Evolutionary conservation across 2,797 vertebrate species (phyloP).

Genomic region (Argyrosomus regius): DNA sequence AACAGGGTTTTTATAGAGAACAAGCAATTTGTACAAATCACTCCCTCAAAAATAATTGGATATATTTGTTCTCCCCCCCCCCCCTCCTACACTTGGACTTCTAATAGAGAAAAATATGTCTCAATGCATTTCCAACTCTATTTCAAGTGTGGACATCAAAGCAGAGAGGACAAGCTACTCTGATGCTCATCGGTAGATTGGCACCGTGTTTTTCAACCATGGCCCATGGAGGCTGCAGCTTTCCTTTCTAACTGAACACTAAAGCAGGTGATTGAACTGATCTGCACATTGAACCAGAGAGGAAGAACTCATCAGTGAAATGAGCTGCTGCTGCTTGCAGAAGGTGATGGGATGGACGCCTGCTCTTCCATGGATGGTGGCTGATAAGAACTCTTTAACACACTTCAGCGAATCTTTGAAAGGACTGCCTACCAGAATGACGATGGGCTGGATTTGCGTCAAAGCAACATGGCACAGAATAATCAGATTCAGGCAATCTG

Average conservation of each 20-base stretch:
- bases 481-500: conserved; percentile 68
- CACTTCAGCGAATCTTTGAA: conserved; percentile 5
- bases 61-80: not conserved
- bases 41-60: conserved; percentile 7
- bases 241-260: not conserved
- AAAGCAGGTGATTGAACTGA: not conserved
- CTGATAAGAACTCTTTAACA: not conserved
- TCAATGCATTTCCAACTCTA: conserved; percentile 1
- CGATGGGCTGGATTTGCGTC: conserved; percentile 11
- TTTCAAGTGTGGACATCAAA: conserved; percentile 17
- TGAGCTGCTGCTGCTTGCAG: not conserved
- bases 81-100: not conserved
- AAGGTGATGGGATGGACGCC: not conserved
- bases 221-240: conserved; percentile 6
- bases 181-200: conserved; percentile 16
- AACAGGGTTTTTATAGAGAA: not conserved
- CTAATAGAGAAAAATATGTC: not conserved
- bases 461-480: conserved; percentile 78
- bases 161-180: conserved; percentile 7
- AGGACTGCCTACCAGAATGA: conserved; percentile 1
- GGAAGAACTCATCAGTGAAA: not conserved
- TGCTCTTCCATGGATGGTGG: not conserved
- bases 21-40: conserved; percentile 23
- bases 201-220: conserved; percentile 35
- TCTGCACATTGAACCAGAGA: not conserved